phyloP scores from a whole-genome alignment of 1,140 invertebrate species.

The Ganaspis sp. region DNA sequence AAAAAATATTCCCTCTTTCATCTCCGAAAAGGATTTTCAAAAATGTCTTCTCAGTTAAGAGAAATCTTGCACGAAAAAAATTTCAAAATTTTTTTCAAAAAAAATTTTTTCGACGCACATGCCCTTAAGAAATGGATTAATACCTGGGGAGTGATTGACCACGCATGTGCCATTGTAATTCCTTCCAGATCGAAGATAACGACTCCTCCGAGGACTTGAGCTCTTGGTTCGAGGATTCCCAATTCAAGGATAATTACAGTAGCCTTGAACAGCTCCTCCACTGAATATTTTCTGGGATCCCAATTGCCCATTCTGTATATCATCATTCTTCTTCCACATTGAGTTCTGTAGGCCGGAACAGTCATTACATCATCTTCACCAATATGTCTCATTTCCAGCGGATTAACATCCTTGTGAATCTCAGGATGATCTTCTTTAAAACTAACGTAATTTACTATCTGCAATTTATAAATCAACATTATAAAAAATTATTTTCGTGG shows the following conservation, averaged over 20 bases:
- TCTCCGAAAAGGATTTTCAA: constrained; percentile 28
- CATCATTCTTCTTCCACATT: constrained; percentile 82
- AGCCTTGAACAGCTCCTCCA: constrained; percentile 85
- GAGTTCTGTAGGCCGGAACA: constrained; percentile 85
- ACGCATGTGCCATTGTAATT: constrained; percentile 82
- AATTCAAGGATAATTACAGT: constrained; percentile 84
- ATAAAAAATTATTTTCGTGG: too few species aligned
- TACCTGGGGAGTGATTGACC: constrained; percentile 83
- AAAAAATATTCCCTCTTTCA: too few species aligned
- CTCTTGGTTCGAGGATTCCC: constrained; percentile 83
- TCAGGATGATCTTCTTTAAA: constrained; percentile 86
- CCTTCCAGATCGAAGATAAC: constrained; percentile 85
- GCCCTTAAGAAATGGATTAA: too few species aligned
- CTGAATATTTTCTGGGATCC: constrained; percentile 81
- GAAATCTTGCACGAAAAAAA: too few species aligned
- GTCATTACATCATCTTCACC: constrained; percentile 83
- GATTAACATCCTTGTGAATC: constrained; percentile 81
- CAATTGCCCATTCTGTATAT: constrained; percentile 84
- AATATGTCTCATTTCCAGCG: constrained; percentile 80
- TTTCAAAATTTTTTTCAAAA: too few species aligned
- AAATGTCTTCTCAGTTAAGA: too few species aligned
- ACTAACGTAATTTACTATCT: constrained; percentile 86
- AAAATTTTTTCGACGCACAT: constrained; percentile 38
- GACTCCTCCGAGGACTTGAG: constrained; percentile 86
- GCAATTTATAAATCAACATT: constrained; percentile 61